Conservation (phyloP, 2,113 vertebrate species). For the Scartelaos histophorus region DNA sequence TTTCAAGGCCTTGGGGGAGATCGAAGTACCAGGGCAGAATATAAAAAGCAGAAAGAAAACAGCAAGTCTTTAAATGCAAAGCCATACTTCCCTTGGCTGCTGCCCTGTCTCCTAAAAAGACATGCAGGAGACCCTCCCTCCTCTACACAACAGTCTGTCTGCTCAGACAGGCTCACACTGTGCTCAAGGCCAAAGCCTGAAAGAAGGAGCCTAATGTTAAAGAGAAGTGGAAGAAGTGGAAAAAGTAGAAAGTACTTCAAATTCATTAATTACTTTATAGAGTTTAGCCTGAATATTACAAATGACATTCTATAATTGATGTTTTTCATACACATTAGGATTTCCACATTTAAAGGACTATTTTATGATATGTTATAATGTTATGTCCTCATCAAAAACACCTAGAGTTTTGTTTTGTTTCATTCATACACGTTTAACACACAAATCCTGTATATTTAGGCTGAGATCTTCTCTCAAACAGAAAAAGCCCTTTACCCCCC, state of each 20-base stretch:
- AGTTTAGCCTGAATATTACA: background rate
- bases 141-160: slow-evolving; percentile 13
- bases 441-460: too few relatives aligned
- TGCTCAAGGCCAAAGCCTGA: slow-evolving; percentile 29
- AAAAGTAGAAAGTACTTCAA: background rate
- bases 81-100: slow-evolving; percentile 19
- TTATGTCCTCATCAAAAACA: too few relatives aligned
- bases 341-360: too few relatives aligned
- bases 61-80: slow-evolving; percentile 33
- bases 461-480: too few relatives aligned
- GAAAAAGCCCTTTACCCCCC: too few relatives aligned
- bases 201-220: slow-evolving; percentile 21
- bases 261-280: background rate
- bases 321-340: background rate
- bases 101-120: slow-evolving; percentile 22
- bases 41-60: slow-evolving; percentile 27
- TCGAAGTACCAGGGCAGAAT: slow-evolving; percentile 42
- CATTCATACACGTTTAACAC: too few relatives aligned
- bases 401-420: too few relatives aligned
- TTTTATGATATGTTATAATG: too few relatives aligned
- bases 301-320: background rate
- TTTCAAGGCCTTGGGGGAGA: slow-evolving; percentile 24
- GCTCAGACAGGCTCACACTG: slow-evolving; percentile 48
- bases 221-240: slow-evolving; percentile 8
- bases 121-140: slow-evolving; percentile 19